Evolutionary conservation across 2,113 vertebrate species (phyloP).

Genomic region (Ageneiosus marmoratus): DNA sequence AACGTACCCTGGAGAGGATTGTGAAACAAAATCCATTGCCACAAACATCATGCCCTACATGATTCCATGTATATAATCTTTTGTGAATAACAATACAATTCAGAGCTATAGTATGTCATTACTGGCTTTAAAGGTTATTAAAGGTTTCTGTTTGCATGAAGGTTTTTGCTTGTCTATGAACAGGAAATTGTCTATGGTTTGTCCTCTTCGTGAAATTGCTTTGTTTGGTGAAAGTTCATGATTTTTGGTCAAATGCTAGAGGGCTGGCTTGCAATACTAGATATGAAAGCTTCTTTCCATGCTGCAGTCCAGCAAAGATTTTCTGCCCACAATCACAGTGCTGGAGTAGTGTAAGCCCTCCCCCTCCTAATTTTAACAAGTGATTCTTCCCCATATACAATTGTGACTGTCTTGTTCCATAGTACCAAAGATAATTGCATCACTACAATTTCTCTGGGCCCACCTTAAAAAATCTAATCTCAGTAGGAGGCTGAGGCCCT

Average conservation of each 20-base stretch:
- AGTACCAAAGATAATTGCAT: constrained; percentile 23
- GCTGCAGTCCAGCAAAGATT: neutral
- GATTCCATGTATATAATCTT: neutral
- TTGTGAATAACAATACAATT: neutral
- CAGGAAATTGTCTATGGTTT: neutral
- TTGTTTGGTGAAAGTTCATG: neutral
- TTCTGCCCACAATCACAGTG: constrained; percentile 1
- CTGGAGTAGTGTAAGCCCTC: neutral
- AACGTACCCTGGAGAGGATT: too few relatives aligned
- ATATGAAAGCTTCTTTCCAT: neutral
- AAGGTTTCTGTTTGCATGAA: neutral
- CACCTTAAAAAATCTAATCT: constrained; percentile 11
- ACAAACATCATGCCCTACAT: neutral
- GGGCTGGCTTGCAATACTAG: neutral
- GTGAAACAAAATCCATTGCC: too few relatives aligned
- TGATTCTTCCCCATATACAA: constrained; percentile 6
- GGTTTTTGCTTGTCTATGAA: neutral
- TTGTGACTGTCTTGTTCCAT: constrained; percentile 5
- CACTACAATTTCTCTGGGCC: constrained; percentile 2
- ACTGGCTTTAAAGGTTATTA: neutral
- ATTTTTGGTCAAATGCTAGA: neutral
- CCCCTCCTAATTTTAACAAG: neutral
- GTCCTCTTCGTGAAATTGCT: neutral
- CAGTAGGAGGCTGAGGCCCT: neutral
- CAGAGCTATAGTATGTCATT: neutral